Evolutionary conservation across 92 coral and sea anemone genomes (phyloP).

Genomic region (Paramuricea clavata): DNA sequence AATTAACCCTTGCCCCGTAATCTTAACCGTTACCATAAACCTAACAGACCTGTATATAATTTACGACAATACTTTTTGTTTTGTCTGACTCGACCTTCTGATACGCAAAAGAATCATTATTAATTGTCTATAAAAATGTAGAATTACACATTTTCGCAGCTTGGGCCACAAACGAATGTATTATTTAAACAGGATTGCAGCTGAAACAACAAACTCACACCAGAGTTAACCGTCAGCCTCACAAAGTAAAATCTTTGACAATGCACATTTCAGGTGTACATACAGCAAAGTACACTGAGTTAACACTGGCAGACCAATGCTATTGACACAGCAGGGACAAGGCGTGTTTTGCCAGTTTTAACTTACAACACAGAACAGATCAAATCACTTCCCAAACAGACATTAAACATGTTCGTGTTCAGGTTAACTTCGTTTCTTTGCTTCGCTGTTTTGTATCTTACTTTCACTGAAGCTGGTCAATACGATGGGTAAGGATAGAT

Average conservation of each 20-base stretch:
- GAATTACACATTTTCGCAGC: background rate
- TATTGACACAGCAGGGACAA: constrained; percentile 35
- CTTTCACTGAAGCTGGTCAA: constrained; percentile 2
- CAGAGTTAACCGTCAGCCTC: background rate
- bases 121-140: background rate
- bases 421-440: background rate
- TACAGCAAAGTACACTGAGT: background rate
- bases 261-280: constrained; percentile 1
- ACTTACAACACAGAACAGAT: background rate
- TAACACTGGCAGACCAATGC: background rate
- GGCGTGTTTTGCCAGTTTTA: constrained; percentile 2
- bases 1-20: too few species aligned
- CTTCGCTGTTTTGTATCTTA: background rate
- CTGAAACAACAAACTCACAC: background rate
- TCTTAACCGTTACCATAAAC: too few species aligned
- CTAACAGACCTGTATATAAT: too few species aligned
- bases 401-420: constrained; percentile 8
- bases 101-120: too few species aligned
- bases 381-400: constrained; percentile 27
- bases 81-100: too few species aligned
- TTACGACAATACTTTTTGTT: too few species aligned
- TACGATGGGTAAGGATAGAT: constrained; percentile 31
- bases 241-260: background rate
- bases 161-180: background rate
- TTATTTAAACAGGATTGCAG: background rate